phyloP scores from a whole-genome alignment of 1,140 invertebrate species.

The Laupala kohalensis region DNA sequence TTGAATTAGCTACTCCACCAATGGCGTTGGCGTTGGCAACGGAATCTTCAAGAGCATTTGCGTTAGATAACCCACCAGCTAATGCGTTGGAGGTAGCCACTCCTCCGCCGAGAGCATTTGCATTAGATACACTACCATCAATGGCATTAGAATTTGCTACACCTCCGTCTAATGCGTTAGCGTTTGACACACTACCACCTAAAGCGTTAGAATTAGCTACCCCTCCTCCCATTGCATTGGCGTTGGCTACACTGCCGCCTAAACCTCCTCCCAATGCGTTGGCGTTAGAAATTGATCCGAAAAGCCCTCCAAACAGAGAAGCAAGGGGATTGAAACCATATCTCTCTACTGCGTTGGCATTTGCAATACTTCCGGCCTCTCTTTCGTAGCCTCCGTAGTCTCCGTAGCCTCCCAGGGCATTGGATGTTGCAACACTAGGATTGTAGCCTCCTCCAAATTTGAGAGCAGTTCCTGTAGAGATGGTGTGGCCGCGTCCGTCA shows the following conservation, averaged over 20 bases:
- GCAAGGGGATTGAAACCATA: too few species aligned
- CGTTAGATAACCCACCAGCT: not conserved
- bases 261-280: not conserved
- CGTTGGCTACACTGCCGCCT: not conserved
- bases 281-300: not conserved
- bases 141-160: not conserved
- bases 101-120: not conserved
- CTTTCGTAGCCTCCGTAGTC: not conserved
- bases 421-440: not conserved
- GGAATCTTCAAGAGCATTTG: not conserved
- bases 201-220: not conserved
- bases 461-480: not conserved
- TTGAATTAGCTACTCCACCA: not conserved
- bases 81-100: too few species aligned
- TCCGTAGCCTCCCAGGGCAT: not conserved
- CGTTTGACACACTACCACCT: not conserved
- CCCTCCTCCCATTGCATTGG: not conserved
- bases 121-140: not conserved
- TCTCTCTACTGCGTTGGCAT: not conserved
- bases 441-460: not conserved
- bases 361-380: not conserved
- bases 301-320: not conserved
- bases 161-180: not conserved
- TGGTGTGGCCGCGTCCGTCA: not conserved
- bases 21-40: not conserved